Conservation (phyloP, 53 echinoderm and acorn worm genomes). For the Paelopatides confundens region DNA sequence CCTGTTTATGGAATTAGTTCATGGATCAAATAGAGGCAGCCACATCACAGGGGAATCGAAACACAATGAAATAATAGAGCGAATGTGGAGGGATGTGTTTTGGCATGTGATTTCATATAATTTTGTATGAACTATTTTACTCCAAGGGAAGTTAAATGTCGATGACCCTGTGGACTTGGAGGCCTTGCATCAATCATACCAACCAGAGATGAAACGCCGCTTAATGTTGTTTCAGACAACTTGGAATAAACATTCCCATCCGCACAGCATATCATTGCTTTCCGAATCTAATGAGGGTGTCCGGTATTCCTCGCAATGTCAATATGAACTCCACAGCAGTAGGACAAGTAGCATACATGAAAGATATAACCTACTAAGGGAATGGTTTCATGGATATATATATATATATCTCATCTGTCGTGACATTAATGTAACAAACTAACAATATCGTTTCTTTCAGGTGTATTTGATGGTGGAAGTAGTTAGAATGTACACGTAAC, state of each 20-base stretch:
- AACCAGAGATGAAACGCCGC: conserved; percentile 20
- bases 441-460: no score
- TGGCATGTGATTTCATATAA: background rate
- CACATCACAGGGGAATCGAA: conserved; percentile 29
- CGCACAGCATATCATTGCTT: background rate
- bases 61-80: conserved; percentile 16
- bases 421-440: no score
- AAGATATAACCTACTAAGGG: no score
- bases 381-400: no score
- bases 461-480: no score
- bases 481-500: no score
- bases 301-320: no score
- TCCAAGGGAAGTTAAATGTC: background rate
- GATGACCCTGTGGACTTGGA: background rate
- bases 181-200: background rate
- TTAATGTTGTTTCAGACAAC: background rate
- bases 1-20: conserved; percentile 19
- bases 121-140: conserved; percentile 34
- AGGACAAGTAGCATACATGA: no score
- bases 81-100: conserved; percentile 37
- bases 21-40: background rate
- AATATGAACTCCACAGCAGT: no score
- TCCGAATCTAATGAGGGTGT: conserved; percentile 13
- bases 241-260: conserved; percentile 21
- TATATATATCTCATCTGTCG: no score